Conservation (phyloP, 2,113 vertebrate species). For the Neotragus moschatus region DNA sequence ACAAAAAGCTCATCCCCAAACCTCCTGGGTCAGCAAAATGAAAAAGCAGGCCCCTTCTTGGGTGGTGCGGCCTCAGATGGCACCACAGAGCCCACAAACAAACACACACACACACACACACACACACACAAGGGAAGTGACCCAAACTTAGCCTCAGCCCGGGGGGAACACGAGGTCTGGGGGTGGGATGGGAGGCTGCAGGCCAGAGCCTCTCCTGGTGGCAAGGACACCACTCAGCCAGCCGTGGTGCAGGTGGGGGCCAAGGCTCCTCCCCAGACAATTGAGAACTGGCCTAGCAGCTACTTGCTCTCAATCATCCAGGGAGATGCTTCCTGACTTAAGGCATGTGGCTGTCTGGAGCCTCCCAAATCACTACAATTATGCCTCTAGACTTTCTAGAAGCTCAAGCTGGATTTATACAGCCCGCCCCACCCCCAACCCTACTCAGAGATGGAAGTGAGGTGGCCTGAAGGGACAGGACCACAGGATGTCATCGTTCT, state of each 20-base stretch:
- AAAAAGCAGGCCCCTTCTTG: constrained; percentile 64
- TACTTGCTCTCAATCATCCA: too few species aligned
- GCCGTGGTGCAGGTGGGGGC: background rate
- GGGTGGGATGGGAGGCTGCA: background rate
- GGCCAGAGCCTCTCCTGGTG: background rate
- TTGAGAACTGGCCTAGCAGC: background rate
- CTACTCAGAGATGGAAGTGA: background rate
- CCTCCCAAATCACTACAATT: background rate
- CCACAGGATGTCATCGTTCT: background rate
- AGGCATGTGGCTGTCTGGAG: background rate
- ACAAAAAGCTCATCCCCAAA: background rate
- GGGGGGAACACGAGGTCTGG: background rate
- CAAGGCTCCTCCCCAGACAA: background rate
- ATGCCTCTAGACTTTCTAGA: background rate
- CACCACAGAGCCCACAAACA: constrained; percentile 19
- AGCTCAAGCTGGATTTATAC: background rate
- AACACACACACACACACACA: constrained; percentile 42
- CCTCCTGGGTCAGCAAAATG: constrained; percentile 50
- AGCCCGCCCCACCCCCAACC: too few species aligned
- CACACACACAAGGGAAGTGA: constrained; percentile 45
- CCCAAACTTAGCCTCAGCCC: background rate
- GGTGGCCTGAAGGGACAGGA: background rate
- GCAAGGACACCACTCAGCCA: rapidly evolving
- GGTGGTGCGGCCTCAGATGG: constrained; percentile 42
- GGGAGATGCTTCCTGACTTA: background rate